Evolutionary conservation across 2,113 vertebrate species (phyloP), one percentile per base, ranked within the genome.

Genomic region (Lophura nycthemera): DNA sequence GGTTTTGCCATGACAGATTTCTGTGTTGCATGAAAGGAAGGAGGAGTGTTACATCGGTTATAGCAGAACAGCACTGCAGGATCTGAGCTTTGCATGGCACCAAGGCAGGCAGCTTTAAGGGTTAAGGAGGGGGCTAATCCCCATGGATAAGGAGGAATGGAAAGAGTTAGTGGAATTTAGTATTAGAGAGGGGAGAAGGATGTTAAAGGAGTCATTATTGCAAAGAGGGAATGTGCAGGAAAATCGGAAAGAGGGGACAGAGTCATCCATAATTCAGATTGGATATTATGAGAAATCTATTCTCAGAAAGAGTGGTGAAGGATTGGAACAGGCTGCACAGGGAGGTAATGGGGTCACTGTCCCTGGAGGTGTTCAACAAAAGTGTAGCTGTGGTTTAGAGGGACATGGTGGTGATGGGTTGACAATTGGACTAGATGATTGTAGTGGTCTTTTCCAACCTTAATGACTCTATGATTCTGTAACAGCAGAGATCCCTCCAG

Each of bases 401-500:
- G 52, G 27, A 30, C 52, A 54, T 30, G 27, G 52, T 54, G 52
- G 15, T 29, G 27, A 16, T 29, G 27, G 52, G 27, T 16, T 54
- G 15, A 54, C 27, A 54, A 29, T 10, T 54, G 52, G 27, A 54
- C 27, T 54, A 54, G 52, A 54, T 54, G 52, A 54, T 3, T 54
- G 52, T 10, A 54, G 27, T 54, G 52, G 27, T 54, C 52, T 54
- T 54, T 54, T 54, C 52, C 27, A 54, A 29, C 27, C 27, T 29
- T 54, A 54, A 29, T 54, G 27, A 54, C 30, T 30, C 27, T 54
- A 27, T 54, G 27, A 54, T 54, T 29, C 27, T 54, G 9, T 30
- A 66, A 83, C 0, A 3, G 48, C 13, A 5, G 34, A 38, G 7
- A 7, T 3, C 22, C 13, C 3, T 27, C 47, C 0, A 0, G 30